Percentiles rank a stretch among this genome's conserved stretches.
Conservation (phyloP, 2,113 vertebrate genomes). For the Zapornia atra region DNA sequence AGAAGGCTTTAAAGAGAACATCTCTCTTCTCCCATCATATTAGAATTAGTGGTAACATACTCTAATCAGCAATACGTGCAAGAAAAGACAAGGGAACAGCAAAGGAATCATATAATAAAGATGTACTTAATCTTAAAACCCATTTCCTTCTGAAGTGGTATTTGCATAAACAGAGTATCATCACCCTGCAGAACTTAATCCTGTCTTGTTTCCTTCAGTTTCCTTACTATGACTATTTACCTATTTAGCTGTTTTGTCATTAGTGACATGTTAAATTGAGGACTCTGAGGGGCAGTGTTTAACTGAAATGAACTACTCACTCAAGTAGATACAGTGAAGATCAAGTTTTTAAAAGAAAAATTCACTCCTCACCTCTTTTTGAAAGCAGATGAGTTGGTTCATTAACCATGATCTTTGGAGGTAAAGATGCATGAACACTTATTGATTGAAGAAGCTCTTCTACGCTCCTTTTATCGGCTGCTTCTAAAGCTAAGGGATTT, state of each 20-base stretch:
- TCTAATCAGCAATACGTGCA: not conserved
- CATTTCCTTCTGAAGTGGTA: not conserved
- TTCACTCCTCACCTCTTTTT: slow-evolving; percentile 75
- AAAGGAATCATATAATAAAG: not conserved
- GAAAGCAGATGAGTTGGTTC: slow-evolving; percentile 68
- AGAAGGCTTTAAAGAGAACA: not conserved
- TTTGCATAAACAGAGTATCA: not conserved
- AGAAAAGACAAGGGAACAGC: not conserved
- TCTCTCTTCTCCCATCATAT: not conserved
- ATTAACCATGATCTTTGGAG: slow-evolving; percentile 21
- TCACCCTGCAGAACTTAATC: not conserved
- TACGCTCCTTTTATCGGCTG: slow-evolving; percentile 76
- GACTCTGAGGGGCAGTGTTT: not conserved
- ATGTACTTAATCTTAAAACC: not conserved
- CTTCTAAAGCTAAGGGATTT: slow-evolving; percentile 80
- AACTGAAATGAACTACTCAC: not conserved
- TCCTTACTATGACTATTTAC: not conserved
- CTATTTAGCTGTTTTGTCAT: not conserved
- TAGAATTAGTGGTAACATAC: not conserved
- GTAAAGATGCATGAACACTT: slow-evolving; percentile 68
- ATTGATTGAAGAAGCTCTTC: slow-evolving; percentile 80
- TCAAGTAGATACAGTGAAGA: not conserved
- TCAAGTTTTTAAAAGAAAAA: not conserved
- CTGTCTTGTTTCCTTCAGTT: not conserved
- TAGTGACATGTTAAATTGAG: not conserved